Evolutionary conservation across 2,797 vertebrate genomes (phyloP).

Genomic region (Sebastes jordani): DNA sequence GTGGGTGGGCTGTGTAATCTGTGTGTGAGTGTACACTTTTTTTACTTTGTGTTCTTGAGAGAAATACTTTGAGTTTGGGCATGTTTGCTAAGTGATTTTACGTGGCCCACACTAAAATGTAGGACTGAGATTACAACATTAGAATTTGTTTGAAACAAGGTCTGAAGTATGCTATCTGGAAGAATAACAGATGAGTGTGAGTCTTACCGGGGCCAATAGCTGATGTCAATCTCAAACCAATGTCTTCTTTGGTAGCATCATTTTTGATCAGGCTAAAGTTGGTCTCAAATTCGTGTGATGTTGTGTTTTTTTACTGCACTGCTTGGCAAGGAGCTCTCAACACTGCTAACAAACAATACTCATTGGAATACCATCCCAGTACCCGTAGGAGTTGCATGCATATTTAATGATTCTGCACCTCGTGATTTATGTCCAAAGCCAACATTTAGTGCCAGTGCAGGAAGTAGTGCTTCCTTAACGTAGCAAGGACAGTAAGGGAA

Average conservation of each 20-base stretch:
- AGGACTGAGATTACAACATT: background rate
- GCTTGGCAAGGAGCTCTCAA: background rate
- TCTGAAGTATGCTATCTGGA: background rate
- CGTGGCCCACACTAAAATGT: background rate
- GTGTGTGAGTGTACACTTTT: background rate
- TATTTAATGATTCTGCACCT: background rate
- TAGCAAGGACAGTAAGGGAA: background rate
- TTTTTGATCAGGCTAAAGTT: background rate
- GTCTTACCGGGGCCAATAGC: background rate
- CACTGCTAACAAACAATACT: background rate
- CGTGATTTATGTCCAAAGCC: background rate
- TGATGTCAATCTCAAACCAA: background rate
- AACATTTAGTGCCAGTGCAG: background rate
- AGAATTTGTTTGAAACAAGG: background rate
- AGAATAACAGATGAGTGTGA: background rate
- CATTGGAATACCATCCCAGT: background rate
- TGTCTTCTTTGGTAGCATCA: background rate
- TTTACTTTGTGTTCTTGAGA: constrained; percentile 4
- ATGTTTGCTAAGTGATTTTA: background rate
- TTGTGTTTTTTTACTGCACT: background rate
- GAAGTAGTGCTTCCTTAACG: background rate
- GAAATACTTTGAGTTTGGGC: background rate
- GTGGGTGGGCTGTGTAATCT: constrained; percentile 24
- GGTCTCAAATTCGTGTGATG: background rate
- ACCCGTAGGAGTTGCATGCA: background rate